Percentiles rank a stretch among this genome's conserved stretches.
phyloP scores from a whole-genome alignment of 2,888 invertebrate species.

The Phortica okadai region DNA sequence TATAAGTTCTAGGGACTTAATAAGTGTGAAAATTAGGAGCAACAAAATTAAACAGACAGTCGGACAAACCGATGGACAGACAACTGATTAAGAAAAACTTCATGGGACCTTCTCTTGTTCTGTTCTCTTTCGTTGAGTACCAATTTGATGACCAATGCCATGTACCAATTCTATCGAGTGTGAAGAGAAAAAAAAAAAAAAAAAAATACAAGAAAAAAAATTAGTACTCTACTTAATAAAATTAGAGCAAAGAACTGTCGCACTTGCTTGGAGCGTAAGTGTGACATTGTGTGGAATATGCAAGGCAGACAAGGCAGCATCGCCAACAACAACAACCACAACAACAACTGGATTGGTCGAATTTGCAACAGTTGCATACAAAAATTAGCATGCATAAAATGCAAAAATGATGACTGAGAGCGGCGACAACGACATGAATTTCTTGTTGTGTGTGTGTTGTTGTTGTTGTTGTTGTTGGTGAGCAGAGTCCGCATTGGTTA shows the following conservation, averaged over 20 bases:
- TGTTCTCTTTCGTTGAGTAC: no score
- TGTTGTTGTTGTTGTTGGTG: neutral
- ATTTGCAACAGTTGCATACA: neutral
- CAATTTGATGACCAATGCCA: no score
- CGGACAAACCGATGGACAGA: no score
- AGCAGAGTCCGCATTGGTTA: neutral
- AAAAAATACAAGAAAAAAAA: neutral
- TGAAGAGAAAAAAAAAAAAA: neutral
- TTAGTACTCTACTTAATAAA: neutral
- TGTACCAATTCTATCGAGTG: no score
- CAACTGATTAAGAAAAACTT: no score
- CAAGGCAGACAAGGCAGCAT: neutral
- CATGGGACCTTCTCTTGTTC: no score
- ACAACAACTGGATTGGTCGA: neutral
- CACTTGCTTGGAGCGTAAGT: neutral
- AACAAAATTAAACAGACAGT: no score
- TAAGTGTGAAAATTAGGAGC: no score
- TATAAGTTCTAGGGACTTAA: no score
- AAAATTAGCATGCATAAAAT: neutral
- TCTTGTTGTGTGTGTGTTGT: neutral
- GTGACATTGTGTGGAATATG: no score
- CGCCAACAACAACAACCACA: neutral
- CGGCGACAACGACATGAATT: neutral
- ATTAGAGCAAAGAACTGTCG: slow-evolving; percentile 1
- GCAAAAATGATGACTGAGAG: neutral